A percentile compares a stretch with the other conserved stretches of the same genome.
Conservation (phyloP, 2,797 vertebrate species). For the Merluccius polli region DNA sequence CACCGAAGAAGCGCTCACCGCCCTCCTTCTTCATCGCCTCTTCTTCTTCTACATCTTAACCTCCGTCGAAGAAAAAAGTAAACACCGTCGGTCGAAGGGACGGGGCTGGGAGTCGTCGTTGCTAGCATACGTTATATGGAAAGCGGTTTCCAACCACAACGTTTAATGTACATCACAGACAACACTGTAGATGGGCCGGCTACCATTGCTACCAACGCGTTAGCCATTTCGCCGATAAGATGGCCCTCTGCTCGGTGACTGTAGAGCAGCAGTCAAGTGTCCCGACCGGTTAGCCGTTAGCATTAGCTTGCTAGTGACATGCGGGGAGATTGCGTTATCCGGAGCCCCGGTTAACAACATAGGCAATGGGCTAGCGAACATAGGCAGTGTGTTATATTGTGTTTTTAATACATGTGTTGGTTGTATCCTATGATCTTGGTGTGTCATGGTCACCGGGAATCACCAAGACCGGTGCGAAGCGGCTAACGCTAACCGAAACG, state of each 20-base stretch:
- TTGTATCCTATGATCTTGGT: not conserved
- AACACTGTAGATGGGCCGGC: conserved; percentile 25
- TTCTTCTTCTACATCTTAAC: conserved; percentile 62
- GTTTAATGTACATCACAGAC: not conserved
- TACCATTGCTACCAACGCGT: conserved; percentile 18
- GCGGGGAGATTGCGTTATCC: not conserved
- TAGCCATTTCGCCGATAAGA: conserved; percentile 52
- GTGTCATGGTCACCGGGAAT: not conserved
- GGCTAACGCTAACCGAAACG: not conserved
- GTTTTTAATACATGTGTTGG: not conserved
- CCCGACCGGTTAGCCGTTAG: not conserved
- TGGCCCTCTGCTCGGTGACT: conserved; percentile 50
- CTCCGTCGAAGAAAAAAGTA: conserved; percentile 46
- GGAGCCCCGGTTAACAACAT: not conserved
- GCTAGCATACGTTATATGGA: conserved; percentile 7
- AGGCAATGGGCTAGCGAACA: not conserved
- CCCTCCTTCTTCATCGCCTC: conserved; percentile 65
- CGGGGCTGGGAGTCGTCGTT: not conserved
- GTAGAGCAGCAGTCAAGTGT: conserved; percentile 5
- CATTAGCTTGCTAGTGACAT: not conserved
- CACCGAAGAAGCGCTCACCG: conserved; percentile 79
- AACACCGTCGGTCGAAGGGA: conserved; percentile 42
- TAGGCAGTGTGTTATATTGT: not conserved
- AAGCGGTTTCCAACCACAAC: not conserved
- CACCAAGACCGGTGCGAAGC: not conserved